phyloP scores from a whole-genome alignment of 2,888 invertebrate species.

The Hypsopygia costalis region DNA sequence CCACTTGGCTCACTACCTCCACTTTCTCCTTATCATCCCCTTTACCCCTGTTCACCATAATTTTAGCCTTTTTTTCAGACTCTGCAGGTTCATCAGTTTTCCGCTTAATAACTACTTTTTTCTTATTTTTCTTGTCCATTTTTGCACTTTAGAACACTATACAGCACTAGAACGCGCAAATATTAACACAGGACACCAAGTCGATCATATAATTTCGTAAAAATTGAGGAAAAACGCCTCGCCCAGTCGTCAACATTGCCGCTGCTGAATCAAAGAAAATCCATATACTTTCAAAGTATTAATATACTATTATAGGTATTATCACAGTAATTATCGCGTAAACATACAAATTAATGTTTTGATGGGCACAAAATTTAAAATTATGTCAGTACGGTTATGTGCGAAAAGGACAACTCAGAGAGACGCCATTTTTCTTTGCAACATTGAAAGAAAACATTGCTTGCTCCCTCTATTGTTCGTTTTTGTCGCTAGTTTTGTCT shows the following conservation, averaged over 20 bases:
- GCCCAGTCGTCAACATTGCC: conserved; percentile 49
- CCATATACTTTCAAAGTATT: too few relatives aligned
- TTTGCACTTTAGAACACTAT: conserved; percentile 39
- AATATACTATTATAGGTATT: too few relatives aligned
- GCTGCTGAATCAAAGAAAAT: neutral
- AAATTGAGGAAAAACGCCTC: conserved; percentile 34
- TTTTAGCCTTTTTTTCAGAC: conserved; percentile 61
- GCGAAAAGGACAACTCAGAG: conserved; percentile 72
- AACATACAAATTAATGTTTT: conserved; percentile 17
- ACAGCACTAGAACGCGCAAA: conserved; percentile 31
- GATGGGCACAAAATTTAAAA: conserved; percentile 24
- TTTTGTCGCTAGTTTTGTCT: conserved; percentile 1
- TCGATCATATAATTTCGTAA: conserved; percentile 22
- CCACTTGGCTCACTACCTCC: conserved; percentile 65
- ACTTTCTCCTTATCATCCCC: conserved; percentile 65
- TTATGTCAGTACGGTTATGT: conserved; percentile 29
- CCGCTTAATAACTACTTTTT: conserved; percentile 72
- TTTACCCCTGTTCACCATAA: conserved; percentile 58
- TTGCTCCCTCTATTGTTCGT: conserved; percentile 28
- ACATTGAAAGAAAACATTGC: conserved; percentile 18
- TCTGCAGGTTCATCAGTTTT: conserved; percentile 69
- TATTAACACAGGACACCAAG: conserved; percentile 21
- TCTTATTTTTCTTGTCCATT: conserved; percentile 78
- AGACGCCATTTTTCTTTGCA: conserved; percentile 70
- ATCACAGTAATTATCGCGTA: conserved; percentile 16